phyloP scores from a whole-genome alignment of 2,888 invertebrate genomes.

The Rhabditoides inermis region DNA sequence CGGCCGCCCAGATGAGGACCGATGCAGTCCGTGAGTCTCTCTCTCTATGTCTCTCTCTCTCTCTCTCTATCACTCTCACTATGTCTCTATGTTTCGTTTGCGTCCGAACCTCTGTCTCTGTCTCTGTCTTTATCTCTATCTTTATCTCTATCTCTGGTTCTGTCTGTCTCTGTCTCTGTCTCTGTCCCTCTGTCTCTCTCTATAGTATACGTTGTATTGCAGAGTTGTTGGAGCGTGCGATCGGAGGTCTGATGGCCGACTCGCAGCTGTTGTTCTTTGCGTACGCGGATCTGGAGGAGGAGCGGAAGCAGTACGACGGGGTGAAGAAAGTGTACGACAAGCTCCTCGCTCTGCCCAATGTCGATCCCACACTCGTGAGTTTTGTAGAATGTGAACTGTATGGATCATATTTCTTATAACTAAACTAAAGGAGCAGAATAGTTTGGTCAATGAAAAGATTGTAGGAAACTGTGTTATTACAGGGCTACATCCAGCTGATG shows the following conservation, averaged over 20 bases:
- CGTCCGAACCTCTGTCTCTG: not conserved
- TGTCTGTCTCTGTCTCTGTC: not conserved
- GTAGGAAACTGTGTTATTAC: too few species aligned
- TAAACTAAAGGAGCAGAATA: not conserved
- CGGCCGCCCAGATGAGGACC: conserved; percentile 19
- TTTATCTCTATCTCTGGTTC: conserved; percentile 6
- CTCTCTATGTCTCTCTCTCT: not conserved
- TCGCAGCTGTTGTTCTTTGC: conserved; percentile 92
- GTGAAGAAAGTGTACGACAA: conserved; percentile 90
- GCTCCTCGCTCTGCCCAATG: conserved; percentile 76
- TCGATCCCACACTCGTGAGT: conserved; percentile 84
- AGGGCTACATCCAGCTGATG: conserved; percentile 97
- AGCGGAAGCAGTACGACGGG: conserved; percentile 83
- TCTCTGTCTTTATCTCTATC: not conserved
- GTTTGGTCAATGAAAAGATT: too few species aligned
- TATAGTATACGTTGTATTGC: conserved; percentile 15
- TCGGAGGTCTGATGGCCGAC: conserved; percentile 72
- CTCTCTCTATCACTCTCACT: conserved; percentile 1
- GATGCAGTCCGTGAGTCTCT: conserved; percentile 34
- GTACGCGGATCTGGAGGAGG: conserved; percentile 86
- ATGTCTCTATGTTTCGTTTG: not conserved
- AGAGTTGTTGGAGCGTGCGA: conserved; percentile 87
- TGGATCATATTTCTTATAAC: not conserved
- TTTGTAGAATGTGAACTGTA: not conserved
- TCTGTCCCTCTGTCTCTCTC: not conserved